Conservation (phyloP, 2,888 invertebrate genomes). For the Theodoxus fluviatilis region DNA sequence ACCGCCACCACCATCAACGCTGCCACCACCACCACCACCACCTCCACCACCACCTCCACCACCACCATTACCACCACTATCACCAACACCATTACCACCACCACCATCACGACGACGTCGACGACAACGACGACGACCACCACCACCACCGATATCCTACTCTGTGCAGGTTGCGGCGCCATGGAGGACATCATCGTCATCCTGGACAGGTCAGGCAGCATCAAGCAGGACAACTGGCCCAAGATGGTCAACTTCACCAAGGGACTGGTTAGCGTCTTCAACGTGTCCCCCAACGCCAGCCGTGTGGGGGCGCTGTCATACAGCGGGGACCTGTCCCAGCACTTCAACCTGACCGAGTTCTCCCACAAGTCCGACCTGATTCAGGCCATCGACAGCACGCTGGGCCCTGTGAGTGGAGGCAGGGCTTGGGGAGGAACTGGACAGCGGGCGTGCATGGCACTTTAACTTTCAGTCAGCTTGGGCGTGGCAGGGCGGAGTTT, state of each 20-base stretch:
- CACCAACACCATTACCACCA: not conserved
- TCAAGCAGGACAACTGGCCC: not conserved
- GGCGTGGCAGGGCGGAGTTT: no score
- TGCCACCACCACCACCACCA: not conserved
- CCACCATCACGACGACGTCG: not conserved
- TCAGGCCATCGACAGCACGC: not conserved
- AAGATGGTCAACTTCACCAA: not conserved
- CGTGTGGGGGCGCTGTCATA: not conserved
- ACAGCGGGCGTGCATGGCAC: no score
- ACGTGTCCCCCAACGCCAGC: not conserved
- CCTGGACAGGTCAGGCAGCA: conserved; percentile 16
- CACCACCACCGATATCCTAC: not conserved
- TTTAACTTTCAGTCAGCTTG: no score
- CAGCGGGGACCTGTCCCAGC: not conserved
- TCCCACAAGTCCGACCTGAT: not conserved
- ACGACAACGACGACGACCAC: not conserved
- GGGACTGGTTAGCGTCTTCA: not conserved
- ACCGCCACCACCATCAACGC: not conserved
- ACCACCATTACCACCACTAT: not conserved
- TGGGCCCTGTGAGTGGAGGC: not conserved
- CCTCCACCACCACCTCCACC: not conserved
- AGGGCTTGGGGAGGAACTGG: no score
- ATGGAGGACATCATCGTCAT: conserved; percentile 1
- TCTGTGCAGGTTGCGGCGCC: conserved; percentile 11
- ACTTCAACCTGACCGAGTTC: conserved; percentile 1